phyloP scores from a whole-genome alignment of 1,140 invertebrate species.

The Bombus superbus region DNA sequence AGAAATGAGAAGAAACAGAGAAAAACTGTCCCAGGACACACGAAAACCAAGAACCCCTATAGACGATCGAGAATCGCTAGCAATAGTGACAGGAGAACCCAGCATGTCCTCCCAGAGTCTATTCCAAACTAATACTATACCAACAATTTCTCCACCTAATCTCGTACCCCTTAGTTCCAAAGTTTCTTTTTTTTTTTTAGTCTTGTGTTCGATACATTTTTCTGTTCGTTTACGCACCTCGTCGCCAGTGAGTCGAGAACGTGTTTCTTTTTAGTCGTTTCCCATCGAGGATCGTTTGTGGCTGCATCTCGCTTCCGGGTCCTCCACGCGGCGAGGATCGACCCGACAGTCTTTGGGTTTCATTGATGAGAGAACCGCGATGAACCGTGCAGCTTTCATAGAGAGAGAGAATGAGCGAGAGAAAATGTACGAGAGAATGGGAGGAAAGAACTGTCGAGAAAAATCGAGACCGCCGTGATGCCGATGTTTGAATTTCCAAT shows the following conservation, averaged over 20 bases:
- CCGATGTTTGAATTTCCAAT: background rate
- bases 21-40: slow-evolving; percentile 60
- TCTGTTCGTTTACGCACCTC: slow-evolving; percentile 34
- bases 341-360: slow-evolving; percentile 40
- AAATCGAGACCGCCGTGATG: background rate
- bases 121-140: slow-evolving; percentile 26
- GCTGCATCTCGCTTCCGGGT: slow-evolving; percentile 55
- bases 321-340: slow-evolving; percentile 39
- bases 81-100: slow-evolving; percentile 83
- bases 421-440: slow-evolving; percentile 23
- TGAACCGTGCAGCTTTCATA: slow-evolving; percentile 53
- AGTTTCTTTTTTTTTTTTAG: background rate
- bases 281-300: slow-evolving; percentile 54
- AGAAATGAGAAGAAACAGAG: background rate
- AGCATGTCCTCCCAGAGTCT: slow-evolving; percentile 74
- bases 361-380: slow-evolving; percentile 31
- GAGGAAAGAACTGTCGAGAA: slow-evolving; percentile 41
- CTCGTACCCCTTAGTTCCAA: background rate
- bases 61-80: slow-evolving; percentile 78
- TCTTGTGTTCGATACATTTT: slow-evolving; percentile 19
- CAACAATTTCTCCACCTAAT: background rate
- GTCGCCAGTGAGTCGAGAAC: slow-evolving; percentile 47
- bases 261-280: slow-evolving; percentile 43
- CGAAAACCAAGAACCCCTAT: slow-evolving; percentile 45
- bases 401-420: slow-evolving; percentile 35